Base-by-base conservation (phyloP, 2,888 invertebrate species). In the Thera britannica region DNA sequence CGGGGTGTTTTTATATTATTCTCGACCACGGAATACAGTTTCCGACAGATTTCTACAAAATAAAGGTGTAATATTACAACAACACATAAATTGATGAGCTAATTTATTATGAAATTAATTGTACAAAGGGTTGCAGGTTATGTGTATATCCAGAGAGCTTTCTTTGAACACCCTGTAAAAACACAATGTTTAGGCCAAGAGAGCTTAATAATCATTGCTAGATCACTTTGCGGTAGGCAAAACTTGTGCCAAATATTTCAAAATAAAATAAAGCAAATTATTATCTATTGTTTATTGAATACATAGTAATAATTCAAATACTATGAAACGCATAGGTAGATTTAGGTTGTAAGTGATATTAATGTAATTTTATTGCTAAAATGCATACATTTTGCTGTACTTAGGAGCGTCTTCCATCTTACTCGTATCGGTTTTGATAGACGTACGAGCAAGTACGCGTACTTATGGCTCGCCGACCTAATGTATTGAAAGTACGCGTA, bases 321-420 rank as follows among this genome's bases (percentile, higher is more conserved):
- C 79, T 85, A 85, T 87, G 82, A 88, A 87, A 87, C 79, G 79
- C 84, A 83, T 90, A 89, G 85, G 82, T 90, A 89, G 85, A 81
- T 83, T 65, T 92, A 92, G 91, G 80, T 82, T 72, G 76, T 92
- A 92, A 92, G 92, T 91, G 90, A 92, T 92, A 92, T 90, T 89
- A 87, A 87, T 84, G 83, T 86, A 86, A 87, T 83, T 83, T 85
- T 82, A 89, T 85, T 85, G 88, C 89, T 90, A 88, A 87, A 90
- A 90, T 89, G 88, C 87, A 90, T 89, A 90, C 85, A 88, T 87
- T 46, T 90, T 92, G 93, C 92, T 93, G 92, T 93, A 91, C 90
- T 91, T 93, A 92, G 90, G 83, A 86, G 92, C 93, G 93, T 93
- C 93, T 93, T 93, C 93, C 93, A 93, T 89, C 91, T 90, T 89